Base-by-base conservation (phyloP, 2,113 vertebrate species). In the Neodon shergylaensis region DNA sequence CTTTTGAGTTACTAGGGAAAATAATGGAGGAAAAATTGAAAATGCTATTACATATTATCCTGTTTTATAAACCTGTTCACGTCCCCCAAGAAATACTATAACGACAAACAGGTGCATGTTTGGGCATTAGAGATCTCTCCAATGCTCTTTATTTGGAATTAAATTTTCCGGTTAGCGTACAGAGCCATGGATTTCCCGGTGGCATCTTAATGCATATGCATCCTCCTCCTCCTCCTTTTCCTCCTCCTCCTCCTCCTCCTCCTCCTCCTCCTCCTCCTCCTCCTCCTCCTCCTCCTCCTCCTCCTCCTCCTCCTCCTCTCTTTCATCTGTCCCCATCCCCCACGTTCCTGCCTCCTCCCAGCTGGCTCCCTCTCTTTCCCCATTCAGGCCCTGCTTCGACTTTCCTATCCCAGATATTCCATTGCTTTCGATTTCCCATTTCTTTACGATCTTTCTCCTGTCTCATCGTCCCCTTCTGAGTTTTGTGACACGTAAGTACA, bases 1-100 rank as follows among this genome's bases (percentile, higher is more conserved):
- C 83, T 94, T 92, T 84, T 89, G 58, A 94, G 33, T 79, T 92
- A 66, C 14, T 76, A 83, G 39, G 17, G 68, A 83, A 95, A 93
- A 88, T 66, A 92, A 58, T 78, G 22, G 1, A 42, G 52, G 26
- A 70, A 90, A 12, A 76, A 83, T 68, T 94, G 66, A 49, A 83
- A 89, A 78, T 24, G n/a, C 68, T 61, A 33, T 58, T 74, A 42
- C 61, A 52, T 65, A 42, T 83, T 52, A 21, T 79, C 7, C 6
- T 70, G 13, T 90, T 90, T 92, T 95, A 77, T 87, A 92, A 94
- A 58, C 52, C 74, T 95, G 2, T 84, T 90, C 10, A 92, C 7
- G 73, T 88, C 42, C 70, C 61, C 49, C 74, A 31, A 47, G 58
- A 54, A 93, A 86, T 78, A 74, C 70, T 36, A 31, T 52, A 65